These are phyloP conservation scores for Diadumene lineata DNA, from an alignment of 92 coral and sea anemone species.

Conservation along the genomic window DNA sequence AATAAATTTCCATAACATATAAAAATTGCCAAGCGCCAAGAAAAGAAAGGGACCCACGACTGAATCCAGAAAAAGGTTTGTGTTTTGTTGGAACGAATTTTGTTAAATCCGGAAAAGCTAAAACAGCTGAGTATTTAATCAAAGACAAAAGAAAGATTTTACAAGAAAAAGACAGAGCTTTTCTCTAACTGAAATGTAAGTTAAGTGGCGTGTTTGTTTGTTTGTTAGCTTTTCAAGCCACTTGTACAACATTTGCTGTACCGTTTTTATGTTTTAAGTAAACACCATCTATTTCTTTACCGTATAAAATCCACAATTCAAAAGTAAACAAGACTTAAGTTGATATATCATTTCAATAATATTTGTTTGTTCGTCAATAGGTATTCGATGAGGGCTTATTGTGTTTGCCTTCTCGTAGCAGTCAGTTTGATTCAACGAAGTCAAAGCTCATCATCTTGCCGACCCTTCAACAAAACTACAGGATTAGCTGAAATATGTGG, in stretches of 20 bases:
- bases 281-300: background rate
- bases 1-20: background rate
- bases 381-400: background rate
- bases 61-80: background rate
- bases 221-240: background rate
- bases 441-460: conserved; percentile 27
- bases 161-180: background rate
- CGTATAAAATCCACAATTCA: background rate
- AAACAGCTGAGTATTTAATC: background rate
- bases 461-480: conserved; percentile 36
- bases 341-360: background rate
- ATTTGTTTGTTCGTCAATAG: conserved; percentile 19
- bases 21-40: background rate
- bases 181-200: conserved; percentile 3
- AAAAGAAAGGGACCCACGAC: background rate
- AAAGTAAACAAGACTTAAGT: conserved; percentile 12
- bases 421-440: background rate
- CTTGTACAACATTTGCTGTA: background rate
- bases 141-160: background rate
- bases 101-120: background rate
- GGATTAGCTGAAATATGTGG: conserved; percentile 54
- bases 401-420: conserved; percentile 3
- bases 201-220: background rate
- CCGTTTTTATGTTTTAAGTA: background rate
- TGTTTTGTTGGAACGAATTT: background rate